Base-by-base conservation (phyloP, 2,113 vertebrate species). In the Damaliscus lunatus region DNA sequence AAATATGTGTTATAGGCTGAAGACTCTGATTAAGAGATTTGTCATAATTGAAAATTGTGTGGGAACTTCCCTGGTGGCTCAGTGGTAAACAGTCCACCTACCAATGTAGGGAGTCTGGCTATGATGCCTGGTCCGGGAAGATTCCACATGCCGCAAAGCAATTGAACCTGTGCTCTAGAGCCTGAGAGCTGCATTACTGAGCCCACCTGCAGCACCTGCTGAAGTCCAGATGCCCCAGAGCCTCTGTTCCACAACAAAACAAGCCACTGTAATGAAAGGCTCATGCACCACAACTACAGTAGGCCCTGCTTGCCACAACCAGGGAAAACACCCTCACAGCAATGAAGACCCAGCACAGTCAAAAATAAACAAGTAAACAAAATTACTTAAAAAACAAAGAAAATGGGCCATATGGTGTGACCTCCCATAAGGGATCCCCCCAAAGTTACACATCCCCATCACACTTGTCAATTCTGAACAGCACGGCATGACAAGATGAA, bases 201-300 rank as follows among this genome's bases (percentile, higher is more conserved):
- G 23, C 23, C 36, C 12, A 7, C 12, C 71, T 14, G 6, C 6
- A 0, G 12, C 12, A 27, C 6, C 36, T 3, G 7, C 71, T 14
- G 71, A 40, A 43, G 23, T 36, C 71, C 36, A 43, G 8, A 13
- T 0, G 19, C 36, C 36, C 36, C 1, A 43, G 36, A 43, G 71
- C 36, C 36, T 15, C 36, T 27, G 12, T 2, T 43, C 23, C 12
- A 7, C 12, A 3, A 13, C 36, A 3, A 7, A 77, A 77, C 23
- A 43, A 77, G 23, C 71, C 36, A 14, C 71, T 7, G 12, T 25
- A 11, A 43, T 4, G 12, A 77, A 23, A 43, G 12, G 71, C 67
- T 31, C 3, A 0, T 0, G 0, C 36, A 40, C 36, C 10, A 1
- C 71, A 27, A 2, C 23, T 14, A 40, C 67, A 23, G 67, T 40